phyloP scores from a whole-genome alignment of 1,140 invertebrate genomes.

The Charaxes varanes region DNA sequence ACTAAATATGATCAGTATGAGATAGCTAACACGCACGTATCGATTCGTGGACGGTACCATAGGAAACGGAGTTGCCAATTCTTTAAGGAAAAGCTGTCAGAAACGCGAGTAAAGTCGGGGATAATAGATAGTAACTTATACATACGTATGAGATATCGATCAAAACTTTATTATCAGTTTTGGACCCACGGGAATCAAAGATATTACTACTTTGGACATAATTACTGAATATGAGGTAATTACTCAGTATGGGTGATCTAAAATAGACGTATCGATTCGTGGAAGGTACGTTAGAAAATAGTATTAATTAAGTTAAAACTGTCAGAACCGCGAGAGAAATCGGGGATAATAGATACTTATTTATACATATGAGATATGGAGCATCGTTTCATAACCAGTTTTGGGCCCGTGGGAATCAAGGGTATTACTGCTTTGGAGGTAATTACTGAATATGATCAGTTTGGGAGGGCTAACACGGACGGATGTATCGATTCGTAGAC shows the following conservation, averaged over 20 bases:
- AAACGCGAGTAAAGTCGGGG: too few relatives aligned
- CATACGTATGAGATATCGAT: neutral
- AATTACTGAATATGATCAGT: constrained; percentile 36
- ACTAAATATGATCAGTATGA: too few relatives aligned
- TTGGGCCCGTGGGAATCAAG: constrained; percentile 15
- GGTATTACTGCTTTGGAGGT: constrained; percentile 24
- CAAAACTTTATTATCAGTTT: constrained; percentile 9
- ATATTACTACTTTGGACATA: constrained; percentile 26
- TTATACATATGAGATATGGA: neutral
- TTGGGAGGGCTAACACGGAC: constrained; percentile 30
- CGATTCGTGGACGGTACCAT: too few relatives aligned
- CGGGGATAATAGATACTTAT: too few relatives aligned
- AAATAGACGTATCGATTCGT: constrained; percentile 24
- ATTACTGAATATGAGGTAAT: constrained; percentile 37
- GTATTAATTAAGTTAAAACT: too few relatives aligned
- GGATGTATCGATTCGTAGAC: constrained; percentile 22
- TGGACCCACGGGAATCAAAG: constrained; percentile 6
- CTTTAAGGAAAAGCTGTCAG: too few relatives aligned
- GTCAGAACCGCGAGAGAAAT: too few relatives aligned
- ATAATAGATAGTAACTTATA: constrained; percentile 4
- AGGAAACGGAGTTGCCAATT: too few relatives aligned
- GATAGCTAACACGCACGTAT: too few relatives aligned
- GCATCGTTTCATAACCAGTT: constrained; percentile 3
- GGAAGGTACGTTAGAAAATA: constrained; percentile 25
- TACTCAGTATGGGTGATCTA: constrained; percentile 32